Evolutionary conservation across 2,797 vertebrate genomes (phyloP).

Genomic region (Naso thynnoides): DNA sequence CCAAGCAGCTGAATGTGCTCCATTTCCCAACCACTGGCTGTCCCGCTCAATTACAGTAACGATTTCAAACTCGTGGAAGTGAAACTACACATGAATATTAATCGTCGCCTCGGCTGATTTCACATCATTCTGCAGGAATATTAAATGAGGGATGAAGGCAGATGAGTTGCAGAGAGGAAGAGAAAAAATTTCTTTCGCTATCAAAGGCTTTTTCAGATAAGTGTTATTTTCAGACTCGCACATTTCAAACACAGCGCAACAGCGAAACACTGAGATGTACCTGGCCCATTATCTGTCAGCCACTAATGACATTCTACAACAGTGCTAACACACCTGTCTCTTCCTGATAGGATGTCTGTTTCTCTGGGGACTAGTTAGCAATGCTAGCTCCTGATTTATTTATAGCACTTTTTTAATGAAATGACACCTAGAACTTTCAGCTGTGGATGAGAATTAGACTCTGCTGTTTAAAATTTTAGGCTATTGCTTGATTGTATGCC

Average conservation of each 20-base stretch:
- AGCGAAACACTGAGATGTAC: slow-evolving; percentile 53
- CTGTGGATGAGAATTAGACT: slow-evolving; percentile 41
- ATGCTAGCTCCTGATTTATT: slow-evolving; percentile 77
- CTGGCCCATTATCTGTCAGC: slow-evolving; percentile 72
- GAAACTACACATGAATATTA: slow-evolving; percentile 71
- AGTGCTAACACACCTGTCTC: slow-evolving; percentile 65
- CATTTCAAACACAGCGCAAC: slow-evolving; percentile 62
- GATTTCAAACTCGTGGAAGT: slow-evolving; percentile 49
- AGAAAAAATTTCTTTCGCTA: slow-evolving; percentile 39
- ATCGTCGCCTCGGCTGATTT: slow-evolving; percentile 68
- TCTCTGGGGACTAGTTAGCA: slow-evolving; percentile 78
- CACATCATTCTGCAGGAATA: slow-evolving; percentile 62
- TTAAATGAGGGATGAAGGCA: slow-evolving; percentile 57
- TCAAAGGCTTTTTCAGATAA: slow-evolving; percentile 68
- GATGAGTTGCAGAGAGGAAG: slow-evolving; percentile 27
- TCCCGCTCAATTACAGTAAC: slow-evolving; percentile 61
- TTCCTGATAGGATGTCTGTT: slow-evolving; percentile 62
- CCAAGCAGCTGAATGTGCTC: slow-evolving; percentile 4
- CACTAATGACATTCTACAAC: slow-evolving; percentile 72
- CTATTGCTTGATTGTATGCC: slow-evolving; percentile 22
- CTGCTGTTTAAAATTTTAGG: slow-evolving; percentile 27
- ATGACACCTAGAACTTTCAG: slow-evolving; percentile 66
- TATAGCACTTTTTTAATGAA: slow-evolving; percentile 79
- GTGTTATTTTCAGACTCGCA: slow-evolving; percentile 68
- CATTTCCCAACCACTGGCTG: slow-evolving; percentile 40